Percentiles rank a stretch among this genome's conserved stretches.
These are phyloP conservation scores for Otus sunia DNA, from an alignment of 2,113 vertebrate genomes.

Conservation along the genomic window DNA sequence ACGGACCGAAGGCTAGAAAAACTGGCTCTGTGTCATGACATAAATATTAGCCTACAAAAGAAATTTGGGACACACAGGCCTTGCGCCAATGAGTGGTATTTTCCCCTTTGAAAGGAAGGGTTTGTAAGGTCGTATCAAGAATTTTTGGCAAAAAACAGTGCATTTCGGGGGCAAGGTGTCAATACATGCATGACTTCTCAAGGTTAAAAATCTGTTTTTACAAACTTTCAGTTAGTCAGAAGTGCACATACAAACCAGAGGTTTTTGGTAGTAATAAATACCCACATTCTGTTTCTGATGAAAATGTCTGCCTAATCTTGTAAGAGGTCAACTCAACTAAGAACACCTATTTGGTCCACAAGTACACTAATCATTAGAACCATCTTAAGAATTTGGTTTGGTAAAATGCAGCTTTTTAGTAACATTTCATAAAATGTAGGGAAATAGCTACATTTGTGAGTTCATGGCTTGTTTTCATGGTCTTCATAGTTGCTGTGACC, in stretches of 20 bases:
- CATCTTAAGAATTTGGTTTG: neutral
- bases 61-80: neutral
- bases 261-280: neutral
- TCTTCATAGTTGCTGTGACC: neutral
- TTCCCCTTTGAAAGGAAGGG: neutral
- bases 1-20: neutral
- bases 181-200: neutral
- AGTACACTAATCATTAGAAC: neutral
- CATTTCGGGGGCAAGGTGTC: neutral
- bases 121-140: neutral
- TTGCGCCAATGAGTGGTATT: rapidly evolving
- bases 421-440: neutral
- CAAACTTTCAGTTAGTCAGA: neutral
- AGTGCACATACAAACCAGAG: neutral
- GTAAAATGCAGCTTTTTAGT: neutral
- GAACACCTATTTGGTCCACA: neutral
- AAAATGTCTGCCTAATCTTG: neutral
- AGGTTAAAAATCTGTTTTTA: neutral
- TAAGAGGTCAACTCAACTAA: neutral
- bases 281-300: neutral
- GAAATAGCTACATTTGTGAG: neutral
- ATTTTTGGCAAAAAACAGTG: neutral
- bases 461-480: neutral
- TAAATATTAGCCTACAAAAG: neutral
- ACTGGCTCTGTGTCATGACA: neutral